Percentiles rank a stretch among this genome's conserved stretches.
Conservation (phyloP, 1,140 invertebrate genomes). For the Euglossa dilemma region DNA sequence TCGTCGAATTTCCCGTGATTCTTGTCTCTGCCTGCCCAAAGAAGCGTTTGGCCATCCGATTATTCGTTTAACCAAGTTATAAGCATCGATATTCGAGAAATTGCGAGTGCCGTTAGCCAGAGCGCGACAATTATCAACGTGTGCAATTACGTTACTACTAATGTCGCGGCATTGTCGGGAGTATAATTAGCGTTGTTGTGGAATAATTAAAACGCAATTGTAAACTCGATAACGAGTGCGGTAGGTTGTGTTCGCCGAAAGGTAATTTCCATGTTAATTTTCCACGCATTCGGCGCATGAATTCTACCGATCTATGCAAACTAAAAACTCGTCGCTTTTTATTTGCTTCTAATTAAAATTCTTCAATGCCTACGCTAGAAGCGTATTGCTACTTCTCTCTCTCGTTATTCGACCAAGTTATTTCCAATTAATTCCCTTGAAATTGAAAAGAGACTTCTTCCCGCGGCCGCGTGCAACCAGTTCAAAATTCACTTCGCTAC, state of each 20-base stretch:
- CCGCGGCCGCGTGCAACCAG: too few relatives aligned
- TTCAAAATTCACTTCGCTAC: not conserved
- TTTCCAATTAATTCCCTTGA: slow-evolving; percentile 16
- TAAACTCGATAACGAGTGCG: not conserved
- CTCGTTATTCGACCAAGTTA: not conserved
- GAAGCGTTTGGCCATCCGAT: too few relatives aligned
- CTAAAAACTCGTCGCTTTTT: not conserved
- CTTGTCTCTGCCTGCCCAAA: too few relatives aligned
- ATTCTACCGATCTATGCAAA: slow-evolving; percentile 2
- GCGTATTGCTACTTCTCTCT: not conserved
- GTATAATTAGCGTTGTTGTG: not conserved
- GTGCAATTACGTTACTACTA: not conserved
- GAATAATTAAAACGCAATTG: slow-evolving; percentile 4
- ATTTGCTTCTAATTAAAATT: slow-evolving; percentile 10
- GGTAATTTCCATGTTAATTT: slow-evolving; percentile 22
- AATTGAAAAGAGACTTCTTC: not conserved
- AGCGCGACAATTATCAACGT: not conserved
- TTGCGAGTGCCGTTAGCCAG: not conserved
- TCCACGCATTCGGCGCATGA: not conserved
- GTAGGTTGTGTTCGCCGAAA: not conserved
- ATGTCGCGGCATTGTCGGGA: not conserved
- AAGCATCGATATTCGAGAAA: not conserved
- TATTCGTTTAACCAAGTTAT: too few relatives aligned
- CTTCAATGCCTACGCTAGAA: not conserved
- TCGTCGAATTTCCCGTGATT: too few relatives aligned